Percentiles rank a stretch among this genome's conserved stretches.
These are phyloP conservation scores for Chrysemys picta DNA, from an alignment of 2,113 vertebrate species.

Conservation along the genomic window DNA sequence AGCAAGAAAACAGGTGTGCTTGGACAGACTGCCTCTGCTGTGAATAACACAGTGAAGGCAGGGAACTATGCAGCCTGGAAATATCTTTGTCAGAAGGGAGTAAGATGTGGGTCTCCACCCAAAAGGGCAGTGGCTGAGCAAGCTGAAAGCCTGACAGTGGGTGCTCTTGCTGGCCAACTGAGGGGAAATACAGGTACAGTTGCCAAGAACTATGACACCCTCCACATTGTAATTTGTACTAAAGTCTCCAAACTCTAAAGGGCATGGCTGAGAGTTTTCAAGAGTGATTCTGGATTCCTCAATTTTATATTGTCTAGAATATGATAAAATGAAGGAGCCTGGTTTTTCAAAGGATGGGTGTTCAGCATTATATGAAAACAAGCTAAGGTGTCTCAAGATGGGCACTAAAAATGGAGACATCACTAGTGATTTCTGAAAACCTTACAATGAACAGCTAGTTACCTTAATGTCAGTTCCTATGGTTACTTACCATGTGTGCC, in stretches of 20 bases:
- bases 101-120: not conserved
- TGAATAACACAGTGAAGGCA: not conserved
- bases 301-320: not conserved
- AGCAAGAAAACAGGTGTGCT: not conserved
- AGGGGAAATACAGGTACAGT: not conserved
- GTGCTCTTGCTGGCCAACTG: not conserved
- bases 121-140: not conserved
- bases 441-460: not conserved
- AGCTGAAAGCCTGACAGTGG: not conserved
- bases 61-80: not conserved
- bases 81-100: not conserved
- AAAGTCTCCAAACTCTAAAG: not conserved
- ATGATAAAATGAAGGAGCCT: not conserved
- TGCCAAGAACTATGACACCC: not conserved
- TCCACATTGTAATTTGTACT: not conserved
- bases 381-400: not conserved
- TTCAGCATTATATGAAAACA: not conserved
- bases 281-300: not conserved
- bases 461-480: not conserved
- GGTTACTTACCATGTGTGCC: not conserved
- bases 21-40: not conserved
- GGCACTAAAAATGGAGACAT: not conserved
- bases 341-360: not conserved
- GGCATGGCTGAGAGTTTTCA: not conserved
- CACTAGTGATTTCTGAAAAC: slow-evolving; percentile 20